phyloP scores from a whole-genome alignment of 2,888 invertebrate genomes.

The Drosophila atripex region DNA sequence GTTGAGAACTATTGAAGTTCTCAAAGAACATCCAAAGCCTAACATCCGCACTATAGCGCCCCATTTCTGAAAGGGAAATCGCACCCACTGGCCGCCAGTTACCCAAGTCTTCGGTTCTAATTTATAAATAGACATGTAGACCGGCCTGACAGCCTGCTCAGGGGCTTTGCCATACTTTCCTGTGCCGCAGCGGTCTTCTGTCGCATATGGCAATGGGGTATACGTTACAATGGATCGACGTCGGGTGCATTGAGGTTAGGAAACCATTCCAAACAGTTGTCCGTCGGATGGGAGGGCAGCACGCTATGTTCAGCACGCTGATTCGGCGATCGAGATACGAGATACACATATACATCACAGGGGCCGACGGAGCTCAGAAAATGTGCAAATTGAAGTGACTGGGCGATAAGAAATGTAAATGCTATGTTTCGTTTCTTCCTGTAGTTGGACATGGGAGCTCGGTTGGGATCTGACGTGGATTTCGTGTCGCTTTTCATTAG shows the following conservation, averaged over 20 bases:
- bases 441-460: constrained; percentile 19
- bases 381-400: constrained; percentile 67
- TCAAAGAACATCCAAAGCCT: too few species aligned
- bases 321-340: constrained; percentile 24
- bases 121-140: constrained; percentile 55
- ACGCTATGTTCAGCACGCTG: constrained; percentile 53
- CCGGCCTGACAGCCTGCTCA: constrained; percentile 63
- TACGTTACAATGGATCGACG: constrained; percentile 31
- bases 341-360: constrained; percentile 58
- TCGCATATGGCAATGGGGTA: constrained; percentile 47
- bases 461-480: constrained; percentile 32
- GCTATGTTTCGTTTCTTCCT: constrained; percentile 17
- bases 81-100: constrained; percentile 15
- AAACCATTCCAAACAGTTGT: constrained; percentile 58
- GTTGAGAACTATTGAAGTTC: too few species aligned
- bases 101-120: constrained; percentile 12
- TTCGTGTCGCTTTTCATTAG: constrained; percentile 56
- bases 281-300: constrained; percentile 61
- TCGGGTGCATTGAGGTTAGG: constrained; percentile 72
- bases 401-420: constrained; percentile 68
- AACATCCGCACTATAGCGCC: too few species aligned
- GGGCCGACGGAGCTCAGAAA: constrained; percentile 50
- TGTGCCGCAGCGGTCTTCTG: constrained; percentile 9
- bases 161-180: constrained; percentile 54
- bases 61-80: background rate